These are phyloP conservation scores for Erythrolamprus reginae DNA, from an alignment of 2,113 vertebrate genomes.

Conservation along the genomic window DNA sequence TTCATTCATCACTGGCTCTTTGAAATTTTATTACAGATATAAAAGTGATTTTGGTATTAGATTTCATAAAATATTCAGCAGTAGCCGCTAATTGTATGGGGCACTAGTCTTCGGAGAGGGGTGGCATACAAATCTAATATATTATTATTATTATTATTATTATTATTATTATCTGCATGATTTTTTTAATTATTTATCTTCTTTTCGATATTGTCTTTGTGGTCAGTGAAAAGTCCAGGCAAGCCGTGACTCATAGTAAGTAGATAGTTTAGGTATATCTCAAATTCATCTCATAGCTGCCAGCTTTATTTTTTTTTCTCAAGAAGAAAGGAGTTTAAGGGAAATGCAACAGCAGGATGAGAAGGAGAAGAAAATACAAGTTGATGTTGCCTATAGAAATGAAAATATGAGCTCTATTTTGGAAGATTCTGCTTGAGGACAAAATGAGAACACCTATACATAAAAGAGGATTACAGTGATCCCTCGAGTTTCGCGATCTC, in stretches of 20 bases:
- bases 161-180: neutral
- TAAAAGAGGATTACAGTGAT: neutral
- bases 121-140: no score
- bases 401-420: constrained; percentile 10
- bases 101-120: no score
- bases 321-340: neutral
- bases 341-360: neutral
- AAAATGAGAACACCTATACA: neutral
- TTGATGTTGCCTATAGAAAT: neutral
- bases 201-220: neutral
- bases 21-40: neutral
- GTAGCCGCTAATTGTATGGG: constrained; percentile 10
- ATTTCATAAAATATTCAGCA: neutral
- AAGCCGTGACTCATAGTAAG: neutral
- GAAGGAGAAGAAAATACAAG: neutral
- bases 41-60: neutral
- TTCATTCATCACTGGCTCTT: neutral
- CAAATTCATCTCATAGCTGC: neutral
- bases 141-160: no score
- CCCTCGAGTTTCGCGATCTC: no score
- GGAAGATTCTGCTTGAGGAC: neutral
- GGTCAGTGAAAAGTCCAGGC: neutral
- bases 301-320: neutral
- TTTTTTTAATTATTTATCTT: neutral
- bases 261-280: neutral